Evolutionary conservation across 1,140 invertebrate species (phyloP), one percentile per base, ranked within the genome.

Genomic region (Drosophila punjabiensis): DNA sequence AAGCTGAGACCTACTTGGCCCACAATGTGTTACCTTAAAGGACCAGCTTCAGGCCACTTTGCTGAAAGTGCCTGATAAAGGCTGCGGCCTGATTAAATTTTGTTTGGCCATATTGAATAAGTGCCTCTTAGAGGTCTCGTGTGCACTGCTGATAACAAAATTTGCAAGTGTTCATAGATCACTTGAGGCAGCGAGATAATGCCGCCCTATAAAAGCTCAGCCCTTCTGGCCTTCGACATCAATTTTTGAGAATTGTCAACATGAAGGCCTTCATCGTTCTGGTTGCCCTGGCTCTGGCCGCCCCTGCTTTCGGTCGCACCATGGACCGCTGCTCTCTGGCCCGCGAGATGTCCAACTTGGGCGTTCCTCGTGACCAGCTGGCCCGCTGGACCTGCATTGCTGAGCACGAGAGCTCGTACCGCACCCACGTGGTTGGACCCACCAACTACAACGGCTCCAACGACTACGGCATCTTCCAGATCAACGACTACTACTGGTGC

Each of bases 401-500:
- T 13, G 65, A 87, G 71, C 74, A 86, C 28, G 75, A 86, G 71
- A 83, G 77, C 56, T 62, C 58, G n/a, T 92, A 59, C 58, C 76
- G 76, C 52, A 88, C 84, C 6, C 69, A 14, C 3, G 79, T 79
- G 1, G 75, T 84, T 0, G 88, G 88, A 0, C 69, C 78, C 18
- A 53, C 50, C 33, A 93, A 93, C 73, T 68, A n/a, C 20, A 82
- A 93, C 45, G 88, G 82, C 10, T 90, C 85, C 68, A 77, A 81
- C 39, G 92, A 93, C 81, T 93, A 86, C 61, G 92, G 92, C 0
- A 76, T 92, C 55, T 93, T 92, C 79, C 92, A 93, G 76, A 92
- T 93, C 63, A 93, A 93, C 60, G 71, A 90, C 67, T 67, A 68
- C 39, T 93, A 81, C 56, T 93, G 92, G 92, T 92, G 92, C 73